Evolutionary conservation across 2,888 invertebrate genomes (phyloP).

Genomic region (Aphidius colemani): DNA sequence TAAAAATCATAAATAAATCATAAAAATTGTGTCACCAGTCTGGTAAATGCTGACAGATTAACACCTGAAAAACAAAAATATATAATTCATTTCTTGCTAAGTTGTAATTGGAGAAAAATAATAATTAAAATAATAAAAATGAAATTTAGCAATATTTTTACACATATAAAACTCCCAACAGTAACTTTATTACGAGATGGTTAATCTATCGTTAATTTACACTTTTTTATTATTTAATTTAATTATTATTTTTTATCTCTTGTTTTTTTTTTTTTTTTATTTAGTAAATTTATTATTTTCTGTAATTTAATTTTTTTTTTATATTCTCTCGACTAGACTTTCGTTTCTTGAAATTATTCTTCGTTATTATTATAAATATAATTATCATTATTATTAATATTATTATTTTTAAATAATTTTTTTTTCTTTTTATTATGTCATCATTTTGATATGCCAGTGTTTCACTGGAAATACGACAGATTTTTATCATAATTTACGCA

Average conservation of each 20-base stretch:
- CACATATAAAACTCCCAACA: conserved; percentile 46
- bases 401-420: conserved; percentile 13
- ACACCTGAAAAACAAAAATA: conserved; percentile 31
- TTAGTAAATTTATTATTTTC: conserved; percentile 22
- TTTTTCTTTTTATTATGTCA: conserved; percentile 17
- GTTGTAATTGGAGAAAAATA: conserved; percentile 24
- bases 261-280: conserved; percentile 19
- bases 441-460: conserved; percentile 28
- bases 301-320: conserved; percentile 33
- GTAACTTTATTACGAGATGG: conserved; percentile 33
- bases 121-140: conserved; percentile 21
- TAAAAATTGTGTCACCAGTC: conserved; percentile 18
- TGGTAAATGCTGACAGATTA: conserved; percentile 28
- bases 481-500: conserved; percentile 25
- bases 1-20: conserved; percentile 21
- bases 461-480: conserved; percentile 28
- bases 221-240: conserved; percentile 24
- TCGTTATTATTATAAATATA: no score
- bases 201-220: conserved; percentile 37
- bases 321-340: conserved; percentile 10
- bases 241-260: conserved; percentile 6
- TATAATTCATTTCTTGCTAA: conserved; percentile 32
- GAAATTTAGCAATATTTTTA: conserved; percentile 53
- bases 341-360: no score
- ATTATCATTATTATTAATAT: not conserved